Percentiles rank a stretch among this genome's conserved stretches.
Conservation (phyloP, 2,888 invertebrate species). For the Trilocha varians region DNA sequence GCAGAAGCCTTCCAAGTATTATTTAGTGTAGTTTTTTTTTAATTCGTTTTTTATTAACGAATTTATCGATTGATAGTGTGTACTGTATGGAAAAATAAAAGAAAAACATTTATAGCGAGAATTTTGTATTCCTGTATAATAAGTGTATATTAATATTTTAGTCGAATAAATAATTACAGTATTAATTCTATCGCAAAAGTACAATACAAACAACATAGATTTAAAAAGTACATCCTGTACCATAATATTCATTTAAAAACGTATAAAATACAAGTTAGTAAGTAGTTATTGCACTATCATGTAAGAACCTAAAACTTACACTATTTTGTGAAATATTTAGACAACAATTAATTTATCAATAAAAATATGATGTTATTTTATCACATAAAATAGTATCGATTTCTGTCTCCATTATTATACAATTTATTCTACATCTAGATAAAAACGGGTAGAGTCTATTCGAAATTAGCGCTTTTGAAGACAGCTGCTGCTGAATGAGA, state of each 20-base stretch:
- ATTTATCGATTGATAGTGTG: no score
- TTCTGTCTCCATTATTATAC: conserved; percentile 26
- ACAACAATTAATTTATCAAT: conserved; percentile 29
- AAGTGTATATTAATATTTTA: conserved; percentile 58
- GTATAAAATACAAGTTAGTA: conserved; percentile 24
- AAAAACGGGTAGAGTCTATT: conserved; percentile 17
- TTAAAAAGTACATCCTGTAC: conserved; percentile 26
- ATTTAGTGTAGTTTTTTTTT: no score
- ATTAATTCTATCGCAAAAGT: conserved; percentile 45
- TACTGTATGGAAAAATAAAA: no score
- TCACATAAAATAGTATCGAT: conserved; percentile 7
- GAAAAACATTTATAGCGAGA: conserved; percentile 31
- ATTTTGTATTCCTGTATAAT: conserved; percentile 46
- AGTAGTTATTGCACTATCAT: conserved; percentile 33
- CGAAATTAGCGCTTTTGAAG: conserved; percentile 22
- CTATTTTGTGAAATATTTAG: conserved; percentile 19
- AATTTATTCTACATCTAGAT: conserved; percentile 13
- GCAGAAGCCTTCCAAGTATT: no score
- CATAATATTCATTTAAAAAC: conserved; percentile 18
- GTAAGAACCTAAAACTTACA: conserved; percentile 7
- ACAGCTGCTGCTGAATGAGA: conserved; percentile 39
- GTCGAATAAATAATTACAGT: conserved; percentile 56
- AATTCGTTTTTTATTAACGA: no score
- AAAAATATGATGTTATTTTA: conserved; percentile 22
- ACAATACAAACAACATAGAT: conserved; percentile 40